Conservation (phyloP, 2,888 invertebrate species). For the Apocheima hispidaria region DNA sequence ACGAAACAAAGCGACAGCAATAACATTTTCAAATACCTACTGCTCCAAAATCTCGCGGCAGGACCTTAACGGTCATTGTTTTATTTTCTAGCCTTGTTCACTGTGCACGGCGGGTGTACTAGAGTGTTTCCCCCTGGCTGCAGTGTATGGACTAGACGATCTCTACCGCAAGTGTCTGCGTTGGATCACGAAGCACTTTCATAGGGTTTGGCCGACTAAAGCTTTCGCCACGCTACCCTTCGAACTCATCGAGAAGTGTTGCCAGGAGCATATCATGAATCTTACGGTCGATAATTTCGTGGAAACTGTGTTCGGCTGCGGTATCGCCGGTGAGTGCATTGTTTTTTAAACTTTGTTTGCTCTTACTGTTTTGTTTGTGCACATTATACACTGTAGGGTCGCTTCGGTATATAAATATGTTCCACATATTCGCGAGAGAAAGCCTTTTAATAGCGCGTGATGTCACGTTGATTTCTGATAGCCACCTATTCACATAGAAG, state of each 20-base stretch:
- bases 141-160: slow-evolving; percentile 95
- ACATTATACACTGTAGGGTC: too few relatives aligned
- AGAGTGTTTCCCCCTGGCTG: slow-evolving; percentile 94
- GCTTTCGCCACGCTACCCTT: slow-evolving; percentile 94
- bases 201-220: slow-evolving; percentile 95
- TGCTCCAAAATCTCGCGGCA: too few relatives aligned
- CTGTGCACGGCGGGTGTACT: slow-evolving; percentile 94
- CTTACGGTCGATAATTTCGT: slow-evolving; percentile 93
- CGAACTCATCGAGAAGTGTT: slow-evolving; percentile 93
- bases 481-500: too few relatives aligned
- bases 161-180: slow-evolving; percentile 93
- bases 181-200: slow-evolving; percentile 95
- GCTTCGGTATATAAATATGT: too few relatives aligned
- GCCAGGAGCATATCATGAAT: slow-evolving; percentile 92
- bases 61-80: neutral
- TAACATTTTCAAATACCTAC: too few relatives aligned
- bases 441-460: too few relatives aligned
- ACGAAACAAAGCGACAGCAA: too few relatives aligned
- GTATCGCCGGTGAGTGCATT: slow-evolving; percentile 88
- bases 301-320: slow-evolving; percentile 94
- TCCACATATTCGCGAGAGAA: neutral
- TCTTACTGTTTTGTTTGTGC: too few relatives aligned
- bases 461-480: too few relatives aligned
- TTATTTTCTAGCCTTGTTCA: slow-evolving; percentile 91
- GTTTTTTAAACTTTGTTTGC: too few relatives aligned